phyloP scores from a whole-genome alignment of 2,888 invertebrate species.

The Caenorhabditis auriculariae region DNA sequence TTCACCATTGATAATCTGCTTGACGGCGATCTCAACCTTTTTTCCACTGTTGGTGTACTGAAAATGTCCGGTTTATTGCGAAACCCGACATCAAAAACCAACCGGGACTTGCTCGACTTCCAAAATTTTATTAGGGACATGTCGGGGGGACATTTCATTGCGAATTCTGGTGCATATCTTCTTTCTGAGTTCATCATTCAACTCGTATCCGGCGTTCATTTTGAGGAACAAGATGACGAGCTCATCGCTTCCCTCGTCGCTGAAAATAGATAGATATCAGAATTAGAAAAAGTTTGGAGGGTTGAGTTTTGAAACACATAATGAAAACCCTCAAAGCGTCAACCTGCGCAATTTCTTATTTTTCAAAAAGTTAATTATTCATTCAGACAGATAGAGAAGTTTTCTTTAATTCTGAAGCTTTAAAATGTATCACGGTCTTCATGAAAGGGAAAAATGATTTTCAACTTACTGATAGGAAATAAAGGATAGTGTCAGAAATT shows the following conservation, averaged over 20 bases:
- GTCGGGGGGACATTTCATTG: slow-evolving; percentile 66
- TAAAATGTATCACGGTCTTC: too few relatives aligned
- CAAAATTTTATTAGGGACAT: slow-evolving; percentile 69
- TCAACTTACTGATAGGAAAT: too few relatives aligned
- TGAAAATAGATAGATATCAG: slow-evolving; percentile 21
- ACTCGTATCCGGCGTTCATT: slow-evolving; percentile 62
- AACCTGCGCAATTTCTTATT: too few relatives aligned
- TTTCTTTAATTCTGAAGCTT: too few relatives aligned
- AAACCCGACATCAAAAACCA: slow-evolving; percentile 1
- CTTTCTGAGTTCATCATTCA: slow-evolving; percentile 65
- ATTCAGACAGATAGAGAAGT: too few relatives aligned
- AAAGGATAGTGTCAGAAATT: too few relatives aligned
- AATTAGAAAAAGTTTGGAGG: too few relatives aligned
- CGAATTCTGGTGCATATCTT: slow-evolving; percentile 66
- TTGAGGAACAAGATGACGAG: slow-evolving; percentile 70
- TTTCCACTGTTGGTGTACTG: slow-evolving; percentile 71
- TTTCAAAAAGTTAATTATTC: too few relatives aligned
- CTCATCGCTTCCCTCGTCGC: slow-evolving; percentile 66
- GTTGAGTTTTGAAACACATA: too few relatives aligned
- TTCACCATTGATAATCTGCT: slow-evolving; percentile 67
- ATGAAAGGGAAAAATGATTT: too few relatives aligned
- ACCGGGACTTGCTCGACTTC: slow-evolving; percentile 68
- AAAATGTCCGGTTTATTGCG: slow-evolving; percentile 25
- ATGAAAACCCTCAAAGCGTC: too few relatives aligned
- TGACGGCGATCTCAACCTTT: slow-evolving; percentile 71